Percentiles rank a stretch among this genome's conserved stretches.
Conservation (phyloP, 2,888 invertebrate genomes). For the Hypomecis punctinalis region DNA sequence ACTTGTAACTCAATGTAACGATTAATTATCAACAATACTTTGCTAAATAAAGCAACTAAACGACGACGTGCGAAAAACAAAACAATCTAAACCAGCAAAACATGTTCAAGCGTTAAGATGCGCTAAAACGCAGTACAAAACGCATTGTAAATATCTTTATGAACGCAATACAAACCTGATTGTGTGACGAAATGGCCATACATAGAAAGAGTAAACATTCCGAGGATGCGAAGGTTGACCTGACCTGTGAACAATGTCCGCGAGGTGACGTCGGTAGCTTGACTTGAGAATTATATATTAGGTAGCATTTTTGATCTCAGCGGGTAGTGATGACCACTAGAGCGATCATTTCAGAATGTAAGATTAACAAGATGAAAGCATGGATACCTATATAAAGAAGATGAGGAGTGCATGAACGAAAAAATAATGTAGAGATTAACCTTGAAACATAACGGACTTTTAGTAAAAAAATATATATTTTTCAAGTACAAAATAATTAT, state of each 20-base stretch:
- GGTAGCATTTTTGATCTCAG: neutral
- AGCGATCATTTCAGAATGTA: too few relatives aligned
- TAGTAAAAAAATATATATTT: too few relatives aligned
- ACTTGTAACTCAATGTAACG: too few relatives aligned
- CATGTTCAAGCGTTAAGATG: neutral
- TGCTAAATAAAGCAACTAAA: too few relatives aligned
- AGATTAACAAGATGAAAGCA: too few relatives aligned
- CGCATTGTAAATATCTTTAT: slow-evolving; percentile 6
- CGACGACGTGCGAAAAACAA: neutral
- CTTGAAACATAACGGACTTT: too few relatives aligned
- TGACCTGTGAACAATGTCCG: slow-evolving; percentile 29
- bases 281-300: neutral
- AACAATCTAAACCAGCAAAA: neutral
- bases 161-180: slow-evolving; percentile 23
- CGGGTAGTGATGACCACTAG: neutral
- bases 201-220: slow-evolving; percentile 22
- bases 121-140: neutral
- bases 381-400: too few relatives aligned
- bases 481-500: too few relatives aligned
- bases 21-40: too few relatives aligned
- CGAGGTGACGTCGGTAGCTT: neutral
- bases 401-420: too few relatives aligned
- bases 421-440: too few relatives aligned
- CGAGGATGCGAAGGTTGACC: slow-evolving; percentile 15
- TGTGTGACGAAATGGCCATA: slow-evolving; percentile 13